Conservation (phyloP, 2,888 invertebrate genomes). For the Stenolophus ochropezus region DNA sequence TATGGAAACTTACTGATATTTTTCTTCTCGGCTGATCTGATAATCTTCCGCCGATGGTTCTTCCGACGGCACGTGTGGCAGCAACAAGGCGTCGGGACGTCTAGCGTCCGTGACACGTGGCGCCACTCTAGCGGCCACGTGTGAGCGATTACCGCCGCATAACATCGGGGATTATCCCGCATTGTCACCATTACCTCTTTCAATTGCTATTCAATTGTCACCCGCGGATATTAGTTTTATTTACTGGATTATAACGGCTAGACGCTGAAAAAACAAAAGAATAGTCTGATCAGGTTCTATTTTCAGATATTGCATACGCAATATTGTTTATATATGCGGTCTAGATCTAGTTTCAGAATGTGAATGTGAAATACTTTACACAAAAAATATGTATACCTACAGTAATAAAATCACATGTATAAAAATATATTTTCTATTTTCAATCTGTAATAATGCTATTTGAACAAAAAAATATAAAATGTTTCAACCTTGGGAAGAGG, state of each 20-base stretch:
- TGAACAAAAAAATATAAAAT: too few relatives aligned
- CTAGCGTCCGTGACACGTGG: slow-evolving; percentile 17
- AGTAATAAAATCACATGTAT: too few relatives aligned
- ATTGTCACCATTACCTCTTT: neutral
- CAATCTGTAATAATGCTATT: too few relatives aligned
- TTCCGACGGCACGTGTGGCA: neutral
- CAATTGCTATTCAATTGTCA: neutral
- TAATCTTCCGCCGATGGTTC: neutral
- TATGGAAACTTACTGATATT: too few relatives aligned
- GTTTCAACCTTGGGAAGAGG: too few relatives aligned
- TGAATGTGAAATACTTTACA: too few relatives aligned
- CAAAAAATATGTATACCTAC: too few relatives aligned
- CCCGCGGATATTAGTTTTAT: neutral
- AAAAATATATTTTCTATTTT: too few relatives aligned
- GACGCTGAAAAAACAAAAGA: neutral
- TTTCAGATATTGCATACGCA: too few relatives aligned
- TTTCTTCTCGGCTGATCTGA: neutral
- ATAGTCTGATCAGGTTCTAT: too few relatives aligned
- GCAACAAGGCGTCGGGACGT: neutral
- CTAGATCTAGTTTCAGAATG: too few relatives aligned
- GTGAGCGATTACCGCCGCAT: slow-evolving; percentile 34
- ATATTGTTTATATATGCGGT: too few relatives aligned
- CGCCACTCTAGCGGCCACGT: slow-evolving; percentile 14
- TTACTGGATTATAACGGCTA: neutral
- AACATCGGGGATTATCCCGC: slow-evolving; percentile 8